Base-by-base conservation (phyloP, 2,113 vertebrate species). In the Phodopus roborovskii region DNA sequence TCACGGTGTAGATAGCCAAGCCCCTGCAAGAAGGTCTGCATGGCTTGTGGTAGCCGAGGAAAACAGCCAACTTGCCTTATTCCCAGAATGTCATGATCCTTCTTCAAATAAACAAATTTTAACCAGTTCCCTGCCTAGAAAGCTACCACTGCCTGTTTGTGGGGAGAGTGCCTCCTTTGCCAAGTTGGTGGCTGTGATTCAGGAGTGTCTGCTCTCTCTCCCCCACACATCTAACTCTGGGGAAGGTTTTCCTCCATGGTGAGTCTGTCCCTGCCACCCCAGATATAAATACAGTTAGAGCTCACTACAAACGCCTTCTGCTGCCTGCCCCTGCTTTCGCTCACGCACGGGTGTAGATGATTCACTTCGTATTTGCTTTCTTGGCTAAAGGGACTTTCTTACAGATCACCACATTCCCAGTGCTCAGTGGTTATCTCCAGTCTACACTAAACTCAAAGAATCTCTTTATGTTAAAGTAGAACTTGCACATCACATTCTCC, bases 1-100 rank as follows among this genome's bases (percentile, higher is more conserved):
- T 92, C 45, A 66, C 92, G 92, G 90, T 60, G 93, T 1, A 95
- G 96, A 97, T 97, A 98, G 98, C 98, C 97, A 97, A 98, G 98
- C 97, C 96, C 88, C 97, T 95, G 95, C 98, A 95, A 94, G 92
- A 94, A 92, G 78, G 81, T 92, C 73, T n/a, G 24, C 15, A 6
- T 60, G 90, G 19, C 75, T 94, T 97, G 95, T 91, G 92, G 58
- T 86, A 87, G 92, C 81, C 24, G 2, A 93, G 75, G 10, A 58
- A 93, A 75, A 95, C 92, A 28, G 42, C 12, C 33, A 77, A 4
- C 0, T 4, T 62, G n/a, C 48, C 4, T 83, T 83, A 71, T 53
- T 85, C 94, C 85, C 58, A 30, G 28, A 50, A 78, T 70, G 66
- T 12, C 66, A 62, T 53, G 81, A 91, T 30, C 33, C 70, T 85